Evolutionary conservation across 2,888 invertebrate genomes (phyloP), one percentile per base, ranked within the genome.

Genomic region (Seira ritae): DNA sequence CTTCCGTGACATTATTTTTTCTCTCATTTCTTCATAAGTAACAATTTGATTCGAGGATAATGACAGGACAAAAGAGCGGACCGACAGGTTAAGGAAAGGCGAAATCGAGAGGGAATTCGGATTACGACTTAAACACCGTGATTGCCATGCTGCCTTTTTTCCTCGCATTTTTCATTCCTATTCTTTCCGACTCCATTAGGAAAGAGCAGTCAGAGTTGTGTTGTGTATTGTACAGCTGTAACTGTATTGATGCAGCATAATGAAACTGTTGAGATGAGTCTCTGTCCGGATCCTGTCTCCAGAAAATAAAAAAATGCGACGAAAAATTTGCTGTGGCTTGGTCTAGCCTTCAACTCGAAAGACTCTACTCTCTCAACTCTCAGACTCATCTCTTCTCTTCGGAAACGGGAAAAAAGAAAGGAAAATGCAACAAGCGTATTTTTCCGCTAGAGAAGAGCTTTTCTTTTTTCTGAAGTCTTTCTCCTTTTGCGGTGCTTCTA

Each of bases 241-340:
- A 31, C 31, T 31, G 8, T 8, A 4, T 8, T 31, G 2, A 31
- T 8, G 12, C 12, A 19, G 31, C 46, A 67, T 75, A 75, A 75
- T 75, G 46, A 75, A 55, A 75, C 67, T 67, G 67, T 75, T 75
- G 75, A 76, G 70, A 70, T 69, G 77, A 60, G 37, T 31, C 31
- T 31, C 31, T 31, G 31, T 31, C 31, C 31, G 31, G 31, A 31
- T 31, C n/a, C 46, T 71, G 50, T 79, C 66, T n/a, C 4, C 31
- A 31, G 68, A 22, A 68, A 68, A n/a, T 10, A 68, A 68, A 76
- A 46, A 70, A 69, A 37, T 50, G 17, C 24, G 55, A 80, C 74
- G 80, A 80, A 80, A 80, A 80, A 80, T 80, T 80, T 74, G 73
- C 69, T 73, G 73, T 69, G 80, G 73, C 80, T 69, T 73, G 31